Conservation (phyloP, 2,113 vertebrate genomes). For the Carassius gibelio region DNA sequence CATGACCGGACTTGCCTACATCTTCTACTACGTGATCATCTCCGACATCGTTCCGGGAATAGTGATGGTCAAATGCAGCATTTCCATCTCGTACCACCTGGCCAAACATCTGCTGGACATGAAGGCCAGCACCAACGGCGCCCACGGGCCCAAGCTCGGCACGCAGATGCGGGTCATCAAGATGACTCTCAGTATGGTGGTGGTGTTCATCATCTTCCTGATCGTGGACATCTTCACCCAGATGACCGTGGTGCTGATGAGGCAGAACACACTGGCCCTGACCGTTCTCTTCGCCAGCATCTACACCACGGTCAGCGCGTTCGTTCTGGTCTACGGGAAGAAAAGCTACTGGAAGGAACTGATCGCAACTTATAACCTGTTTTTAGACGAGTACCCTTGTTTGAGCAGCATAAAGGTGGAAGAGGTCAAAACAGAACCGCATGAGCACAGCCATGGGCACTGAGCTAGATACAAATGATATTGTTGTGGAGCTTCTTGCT, state of each 20-base stretch:
- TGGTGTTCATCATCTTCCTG: slow-evolving; percentile 68
- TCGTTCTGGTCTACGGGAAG: slow-evolving; percentile 75
- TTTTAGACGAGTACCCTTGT: slow-evolving; percentile 67
- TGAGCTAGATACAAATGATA: slow-evolving; percentile 3
- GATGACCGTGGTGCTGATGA: slow-evolving; percentile 60
- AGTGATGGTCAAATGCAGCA: slow-evolving; percentile 75
- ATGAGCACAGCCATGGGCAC: slow-evolving; percentile 39
- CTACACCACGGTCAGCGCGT: slow-evolving; percentile 64
- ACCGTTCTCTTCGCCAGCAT: slow-evolving; percentile 68
- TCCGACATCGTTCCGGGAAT: slow-evolving; percentile 71
- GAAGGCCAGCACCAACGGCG: slow-evolving; percentile 72
- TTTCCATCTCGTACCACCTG: slow-evolving; percentile 75
- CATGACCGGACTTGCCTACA: slow-evolving; percentile 49
- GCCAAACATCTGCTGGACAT: slow-evolving; percentile 72
- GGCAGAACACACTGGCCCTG: slow-evolving; percentile 61
- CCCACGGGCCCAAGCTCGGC: slow-evolving; percentile 71
- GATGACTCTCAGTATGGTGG: slow-evolving; percentile 71
- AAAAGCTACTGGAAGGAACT: slow-evolving; percentile 72
- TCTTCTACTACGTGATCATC: slow-evolving; percentile 64
- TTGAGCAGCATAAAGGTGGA: slow-evolving; percentile 67
- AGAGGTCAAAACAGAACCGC: slow-evolving; percentile 57
- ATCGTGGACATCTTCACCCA: slow-evolving; percentile 69
- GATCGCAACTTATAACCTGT: slow-evolving; percentile 62
- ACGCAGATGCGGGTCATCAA: slow-evolving; percentile 74
- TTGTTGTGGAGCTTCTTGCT: background rate